Evolutionary conservation across 2,113 vertebrate species (phyloP).

Genomic region (Mugil cephalus): DNA sequence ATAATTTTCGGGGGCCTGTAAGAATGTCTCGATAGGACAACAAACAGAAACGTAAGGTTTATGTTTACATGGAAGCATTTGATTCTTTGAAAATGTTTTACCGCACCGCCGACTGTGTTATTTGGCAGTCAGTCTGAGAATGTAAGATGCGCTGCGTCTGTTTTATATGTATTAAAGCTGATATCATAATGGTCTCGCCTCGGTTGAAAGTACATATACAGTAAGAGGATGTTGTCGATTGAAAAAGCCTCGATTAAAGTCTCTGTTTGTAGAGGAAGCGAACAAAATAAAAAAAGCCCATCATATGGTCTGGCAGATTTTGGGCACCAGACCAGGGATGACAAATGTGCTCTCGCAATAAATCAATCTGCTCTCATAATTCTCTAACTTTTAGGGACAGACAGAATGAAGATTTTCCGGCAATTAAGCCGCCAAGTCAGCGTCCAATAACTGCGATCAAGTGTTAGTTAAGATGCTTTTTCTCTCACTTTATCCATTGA

Average conservation of each 20-base stretch:
- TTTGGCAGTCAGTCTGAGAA: slow-evolving; percentile 55
- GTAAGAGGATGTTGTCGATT: slow-evolving; percentile 62
- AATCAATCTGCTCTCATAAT: slow-evolving; percentile 90
- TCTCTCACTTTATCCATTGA: slow-evolving; percentile 81
- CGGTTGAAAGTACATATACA: slow-evolving; percentile 62
- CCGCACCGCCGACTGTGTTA: slow-evolving; percentile 39
- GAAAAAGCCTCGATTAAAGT: slow-evolving; percentile 78
- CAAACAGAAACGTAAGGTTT: slow-evolving; percentile 73
- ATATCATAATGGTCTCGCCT: slow-evolving; percentile 57
- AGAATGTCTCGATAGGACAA: slow-evolving; percentile 73
- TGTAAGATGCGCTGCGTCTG: slow-evolving; percentile 58
- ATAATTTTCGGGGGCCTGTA: slow-evolving; percentile 72
- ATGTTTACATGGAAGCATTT: slow-evolving; percentile 65
- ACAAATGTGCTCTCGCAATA: slow-evolving; percentile 89
- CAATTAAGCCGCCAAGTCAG: slow-evolving; percentile 84
- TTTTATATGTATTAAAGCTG: slow-evolving; percentile 57
- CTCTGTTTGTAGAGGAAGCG: slow-evolving; percentile 84
- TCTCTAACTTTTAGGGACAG: slow-evolving; percentile 88
- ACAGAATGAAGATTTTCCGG: slow-evolving; percentile 83
- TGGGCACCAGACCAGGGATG: slow-evolving; percentile 86
- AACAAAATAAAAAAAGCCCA: slow-evolving; percentile 86
- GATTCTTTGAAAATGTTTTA: slow-evolving; percentile 55
- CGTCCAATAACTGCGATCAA: slow-evolving; percentile 83
- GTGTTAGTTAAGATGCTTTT: slow-evolving; percentile 83
- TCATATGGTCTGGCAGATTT: slow-evolving; percentile 91